These are phyloP conservation scores for Polypterus senegalus DNA, from an alignment of 2,113 vertebrate species.

Conservation along the genomic window DNA sequence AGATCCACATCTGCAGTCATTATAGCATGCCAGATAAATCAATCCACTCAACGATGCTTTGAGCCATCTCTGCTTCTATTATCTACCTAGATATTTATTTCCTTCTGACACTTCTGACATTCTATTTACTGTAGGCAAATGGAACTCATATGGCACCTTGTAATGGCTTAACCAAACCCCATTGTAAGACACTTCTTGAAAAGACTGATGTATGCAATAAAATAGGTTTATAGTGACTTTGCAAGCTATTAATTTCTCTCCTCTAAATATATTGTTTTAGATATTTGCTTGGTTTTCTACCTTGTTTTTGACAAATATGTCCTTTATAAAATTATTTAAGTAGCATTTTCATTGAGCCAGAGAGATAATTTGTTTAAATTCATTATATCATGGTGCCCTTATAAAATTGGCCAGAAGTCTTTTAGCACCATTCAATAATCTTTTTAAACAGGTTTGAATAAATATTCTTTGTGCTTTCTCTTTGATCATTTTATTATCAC, in stretches of 20 bases:
- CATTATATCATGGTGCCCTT: too few species aligned
- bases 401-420: too few species aligned
- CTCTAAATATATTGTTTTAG: slow-evolving; percentile 13
- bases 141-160: slow-evolving; percentile 61
- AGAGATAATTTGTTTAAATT: too few species aligned
- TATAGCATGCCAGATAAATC: slow-evolving; percentile 69
- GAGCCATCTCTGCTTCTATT: slow-evolving; percentile 63
- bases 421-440: too few species aligned
- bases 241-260: slow-evolving; percentile 49
- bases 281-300: too few species aligned
- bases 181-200: slow-evolving; percentile 53
- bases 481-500: too few species aligned
- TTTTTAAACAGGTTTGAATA: too few species aligned
- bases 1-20: slow-evolving; percentile 74
- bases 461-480: too few species aligned
- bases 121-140: slow-evolving; percentile 83
- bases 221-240: slow-evolving; percentile 51
- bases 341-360: too few species aligned
- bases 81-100: slow-evolving; percentile 71
- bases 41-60: slow-evolving; percentile 64
- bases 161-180: slow-evolving; percentile 67
- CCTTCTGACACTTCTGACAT: slow-evolving; percentile 67
- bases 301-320: too few species aligned
- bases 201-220: slow-evolving; percentile 64
- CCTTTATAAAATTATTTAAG: too few species aligned